A percentile compares a stretch with the other conserved stretches of the same genome.
Evolutionary conservation across 2,888 invertebrate species (phyloP).

Genomic region (Platycheirus albimanus): DNA sequence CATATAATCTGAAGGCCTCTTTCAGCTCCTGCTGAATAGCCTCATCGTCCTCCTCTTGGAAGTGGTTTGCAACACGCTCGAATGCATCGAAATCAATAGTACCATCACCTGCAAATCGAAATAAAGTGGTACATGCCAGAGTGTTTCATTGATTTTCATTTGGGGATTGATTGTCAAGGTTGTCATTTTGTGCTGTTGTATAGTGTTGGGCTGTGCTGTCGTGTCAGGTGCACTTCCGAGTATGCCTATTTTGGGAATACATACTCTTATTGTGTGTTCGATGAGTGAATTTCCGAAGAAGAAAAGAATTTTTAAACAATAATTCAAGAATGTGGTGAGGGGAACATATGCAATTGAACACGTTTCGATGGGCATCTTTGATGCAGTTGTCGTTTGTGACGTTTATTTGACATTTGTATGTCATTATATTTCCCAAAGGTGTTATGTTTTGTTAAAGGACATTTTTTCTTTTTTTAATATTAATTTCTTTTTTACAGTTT

Average conservation of each 20-base stretch:
- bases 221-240: constrained; percentile 16
- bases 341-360: constrained; percentile 51
- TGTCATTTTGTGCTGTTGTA: constrained; percentile 9
- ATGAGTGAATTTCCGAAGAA: background rate
- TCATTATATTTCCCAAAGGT: constrained; percentile 8
- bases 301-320: background rate
- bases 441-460: background rate
- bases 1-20: constrained; percentile 99
- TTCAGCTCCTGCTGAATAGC: constrained; percentile 98
- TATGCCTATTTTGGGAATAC: constrained; percentile 16
- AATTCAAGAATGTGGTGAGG: background rate
- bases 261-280: too few relatives aligned
- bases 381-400: constrained; percentile 31
- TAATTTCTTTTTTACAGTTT: background rate
- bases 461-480: constrained; percentile 3
- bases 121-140: constrained; percentile 20
- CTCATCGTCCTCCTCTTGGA: constrained; percentile 95
- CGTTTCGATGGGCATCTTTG: constrained; percentile 45
- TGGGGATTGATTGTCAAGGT: constrained; percentile 33
- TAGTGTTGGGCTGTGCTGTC: constrained; percentile 2
- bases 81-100: constrained; percentile 72
- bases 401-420: constrained; percentile 12
- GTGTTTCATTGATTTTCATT: constrained; percentile 9
- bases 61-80: constrained; percentile 62
- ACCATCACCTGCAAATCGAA: constrained; percentile 63